phyloP scores from a whole-genome alignment of 2,113 vertebrate genomes.

The Ammodytes dubius region DNA sequence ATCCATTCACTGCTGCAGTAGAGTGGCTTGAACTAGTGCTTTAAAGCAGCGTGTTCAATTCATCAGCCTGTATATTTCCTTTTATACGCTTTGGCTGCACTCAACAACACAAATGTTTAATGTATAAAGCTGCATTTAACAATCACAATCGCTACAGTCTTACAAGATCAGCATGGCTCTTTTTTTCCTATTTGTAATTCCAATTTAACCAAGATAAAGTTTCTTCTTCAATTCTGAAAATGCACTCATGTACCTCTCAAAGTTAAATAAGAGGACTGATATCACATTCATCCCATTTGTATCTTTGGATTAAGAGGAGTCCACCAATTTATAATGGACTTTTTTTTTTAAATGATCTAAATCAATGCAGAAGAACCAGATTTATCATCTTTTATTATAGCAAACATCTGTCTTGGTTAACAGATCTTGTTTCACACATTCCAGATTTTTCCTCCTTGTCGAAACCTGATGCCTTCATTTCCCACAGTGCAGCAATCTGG shows the following conservation, averaged over 20 bases:
- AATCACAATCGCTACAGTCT: too few relatives aligned
- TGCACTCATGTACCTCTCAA: neutral
- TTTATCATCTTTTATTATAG: neutral
- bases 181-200: neutral
- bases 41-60: neutral
- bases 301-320: neutral
- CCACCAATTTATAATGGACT: neutral
- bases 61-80: neutral
- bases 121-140: conserved; percentile 1
- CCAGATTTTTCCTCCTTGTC: neutral
- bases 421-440: neutral
- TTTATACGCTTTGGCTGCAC: neutral
- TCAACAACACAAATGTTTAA: neutral
- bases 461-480: neutral
- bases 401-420: too few relatives aligned
- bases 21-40: neutral
- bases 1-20: neutral
- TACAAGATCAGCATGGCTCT: too few relatives aligned
- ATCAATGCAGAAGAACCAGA: neutral
- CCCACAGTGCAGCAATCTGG: neutral
- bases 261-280: neutral
- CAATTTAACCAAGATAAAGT: neutral
- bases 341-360: neutral
- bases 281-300: neutral
- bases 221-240: neutral